Evolutionary conservation across 2,113 vertebrate genomes (phyloP).

Genomic region (Oostethus manadensis): DNA sequence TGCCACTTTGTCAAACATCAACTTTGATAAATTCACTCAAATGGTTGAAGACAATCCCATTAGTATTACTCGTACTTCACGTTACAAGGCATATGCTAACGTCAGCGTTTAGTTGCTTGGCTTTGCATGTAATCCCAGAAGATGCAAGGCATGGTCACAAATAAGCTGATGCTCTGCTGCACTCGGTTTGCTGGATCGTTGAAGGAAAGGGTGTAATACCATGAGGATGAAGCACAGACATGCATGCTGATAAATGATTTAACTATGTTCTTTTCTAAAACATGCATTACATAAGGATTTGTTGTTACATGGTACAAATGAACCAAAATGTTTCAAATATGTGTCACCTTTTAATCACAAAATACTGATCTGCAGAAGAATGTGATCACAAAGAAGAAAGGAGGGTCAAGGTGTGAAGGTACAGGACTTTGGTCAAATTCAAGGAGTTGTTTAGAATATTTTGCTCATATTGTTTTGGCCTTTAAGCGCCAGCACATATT

Average conservation of each 20-base stretch:
- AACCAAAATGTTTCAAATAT: neutral
- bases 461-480: constrained; percentile 21
- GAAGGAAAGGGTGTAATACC: constrained; percentile 49
- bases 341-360: neutral
- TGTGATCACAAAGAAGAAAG: neutral
- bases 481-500: constrained; percentile 39
- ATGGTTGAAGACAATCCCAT: too few relatives aligned
- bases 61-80: too few relatives aligned
- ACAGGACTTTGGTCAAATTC: constrained; percentile 12
- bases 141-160: constrained; percentile 28
- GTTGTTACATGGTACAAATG: neutral
- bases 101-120: constrained; percentile 26
- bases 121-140: constrained; percentile 25
- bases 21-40: neutral
- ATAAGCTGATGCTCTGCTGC: constrained; percentile 33
- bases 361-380: neutral
- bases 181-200: constrained; percentile 47
- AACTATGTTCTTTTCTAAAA: constrained; percentile 1
- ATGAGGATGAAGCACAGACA: constrained; percentile 24
- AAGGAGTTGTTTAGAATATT: constrained; percentile 17
- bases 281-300: constrained; percentile 20
- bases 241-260: constrained; percentile 7
- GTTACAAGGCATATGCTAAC: constrained; percentile 5
- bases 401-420: neutral
- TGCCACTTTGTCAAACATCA: neutral